These are phyloP conservation scores for Lagorchestes hirsutus DNA, from an alignment of 2,797 vertebrate species.

Conservation along the genomic window DNA sequence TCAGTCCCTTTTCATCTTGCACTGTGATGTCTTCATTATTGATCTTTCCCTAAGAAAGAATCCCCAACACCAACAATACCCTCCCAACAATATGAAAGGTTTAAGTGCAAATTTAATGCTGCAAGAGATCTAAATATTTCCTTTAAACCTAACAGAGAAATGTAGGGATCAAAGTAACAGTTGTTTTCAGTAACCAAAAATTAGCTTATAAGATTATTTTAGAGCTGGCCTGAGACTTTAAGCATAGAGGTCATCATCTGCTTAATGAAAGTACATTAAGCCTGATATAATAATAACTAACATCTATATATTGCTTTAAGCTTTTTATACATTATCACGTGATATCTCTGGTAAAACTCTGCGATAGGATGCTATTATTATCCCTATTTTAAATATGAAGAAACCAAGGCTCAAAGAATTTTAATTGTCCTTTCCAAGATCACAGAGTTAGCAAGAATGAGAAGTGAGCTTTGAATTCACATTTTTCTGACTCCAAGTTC, in stretches of 20 bases:
- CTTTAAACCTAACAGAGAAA: neutral
- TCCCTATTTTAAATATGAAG: neutral
- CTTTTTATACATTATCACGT: neutral
- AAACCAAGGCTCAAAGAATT: neutral
- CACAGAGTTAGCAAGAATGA: neutral
- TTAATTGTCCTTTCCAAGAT: neutral
- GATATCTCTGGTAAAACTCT: neutral
- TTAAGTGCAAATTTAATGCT: neutral
- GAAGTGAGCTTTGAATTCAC: neutral
- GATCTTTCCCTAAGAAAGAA: neutral
- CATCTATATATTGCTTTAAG: neutral
- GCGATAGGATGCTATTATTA: neutral
- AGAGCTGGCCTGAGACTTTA: neutral
- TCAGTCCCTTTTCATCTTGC: conserved; percentile 16
- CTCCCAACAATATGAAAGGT: neutral
- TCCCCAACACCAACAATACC: neutral
- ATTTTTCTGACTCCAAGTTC: neutral
- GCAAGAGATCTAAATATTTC: neutral
- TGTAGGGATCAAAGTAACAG: neutral
- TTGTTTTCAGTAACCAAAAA: neutral
- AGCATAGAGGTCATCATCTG: neutral
- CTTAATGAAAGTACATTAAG: neutral
- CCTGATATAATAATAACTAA: neutral
- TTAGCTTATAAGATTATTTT: neutral
- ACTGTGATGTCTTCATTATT: neutral